Evolutionary conservation across 2,888 invertebrate species (phyloP).

Genomic region (Meganola albula): DNA sequence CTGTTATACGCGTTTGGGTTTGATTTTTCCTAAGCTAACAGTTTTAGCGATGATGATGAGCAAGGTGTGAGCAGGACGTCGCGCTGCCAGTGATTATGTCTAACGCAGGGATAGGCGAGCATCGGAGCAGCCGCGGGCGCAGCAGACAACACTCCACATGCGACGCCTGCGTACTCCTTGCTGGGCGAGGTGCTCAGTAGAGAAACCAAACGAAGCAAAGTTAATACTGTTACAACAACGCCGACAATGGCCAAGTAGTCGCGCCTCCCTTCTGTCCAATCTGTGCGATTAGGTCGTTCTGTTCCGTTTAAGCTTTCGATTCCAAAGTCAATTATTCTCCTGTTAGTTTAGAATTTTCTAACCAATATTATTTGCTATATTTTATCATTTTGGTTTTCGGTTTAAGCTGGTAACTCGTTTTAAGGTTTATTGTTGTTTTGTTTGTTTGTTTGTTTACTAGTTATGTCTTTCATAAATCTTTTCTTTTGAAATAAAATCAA

Average conservation of each 20-base stretch:
- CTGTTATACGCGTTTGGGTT: too few relatives aligned
- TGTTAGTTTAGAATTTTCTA: slow-evolving; percentile 60
- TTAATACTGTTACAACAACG: slow-evolving; percentile 76
- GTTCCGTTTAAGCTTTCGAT: slow-evolving; percentile 68
- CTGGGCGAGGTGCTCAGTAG: slow-evolving; percentile 86
- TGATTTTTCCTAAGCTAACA: slow-evolving; percentile 23
- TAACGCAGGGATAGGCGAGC: slow-evolving; percentile 77
- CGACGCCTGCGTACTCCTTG: slow-evolving; percentile 88
- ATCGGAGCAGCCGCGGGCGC: slow-evolving; percentile 60
- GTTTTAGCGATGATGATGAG: slow-evolving; percentile 39
- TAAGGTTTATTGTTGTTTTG: slow-evolving; percentile 32
- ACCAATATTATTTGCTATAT: slow-evolving; percentile 40
- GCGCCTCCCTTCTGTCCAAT: slow-evolving; percentile 74
- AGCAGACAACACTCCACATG: slow-evolving; percentile 79
- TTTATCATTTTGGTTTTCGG: slow-evolving; percentile 35
- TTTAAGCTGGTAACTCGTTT: slow-evolving; percentile 32
- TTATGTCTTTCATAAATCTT: slow-evolving; percentile 27
- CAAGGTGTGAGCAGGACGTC: slow-evolving; percentile 38
- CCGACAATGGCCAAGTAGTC: slow-evolving; percentile 74
- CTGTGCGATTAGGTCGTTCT: slow-evolving; percentile 74
- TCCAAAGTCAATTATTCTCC: slow-evolving; percentile 48
- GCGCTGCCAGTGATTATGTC: slow-evolving; percentile 68
- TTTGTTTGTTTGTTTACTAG: too few relatives aligned
- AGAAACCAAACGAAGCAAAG: slow-evolving; percentile 81
- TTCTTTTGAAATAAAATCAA: too few relatives aligned